Base-by-base conservation (phyloP, 2,113 vertebrate species). In the Rhadina sibilatrix region DNA sequence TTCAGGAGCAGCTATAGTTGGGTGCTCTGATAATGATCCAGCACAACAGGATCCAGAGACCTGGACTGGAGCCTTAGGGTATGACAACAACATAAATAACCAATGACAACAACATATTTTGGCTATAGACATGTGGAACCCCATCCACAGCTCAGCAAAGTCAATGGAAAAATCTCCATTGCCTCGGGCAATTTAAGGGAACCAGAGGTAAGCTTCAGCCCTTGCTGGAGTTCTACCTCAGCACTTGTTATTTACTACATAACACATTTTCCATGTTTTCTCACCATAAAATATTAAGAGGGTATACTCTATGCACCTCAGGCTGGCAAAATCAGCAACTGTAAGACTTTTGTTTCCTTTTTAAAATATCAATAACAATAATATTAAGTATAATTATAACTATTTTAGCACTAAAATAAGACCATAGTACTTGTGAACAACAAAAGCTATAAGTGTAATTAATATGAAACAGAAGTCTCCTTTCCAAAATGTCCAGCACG, bases 251-350 rank as follows among this genome's bases (percentile, higher is more conserved):
- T 97, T 97, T 97, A 95, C 76, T 52, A 89, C 86, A 89, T 81
- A 95, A 92, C 69, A 87, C 75, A 95, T 98, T 98, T 97, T 98
- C 97, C 87, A 19, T 97, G 85, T 96, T 89, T 97, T 94, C 89
- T 94, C 89, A 60, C 60, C 53, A 95, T 98, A 93, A 97, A 98
- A 97, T 96, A 98, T 98, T 98, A 90, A 94, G 76, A 86, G n/a
- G 27, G 46, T 92, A 84, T 69, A 93, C n/a, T 72, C 31, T 64
- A 69, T 84, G 95, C 89, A 65, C n/a, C 88, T 86, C 59, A 96
- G 77, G 91, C 93, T 96, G 96, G 95, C 97, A 97, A 97, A 97
- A 85, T 87, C 87, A 94, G 54, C 95, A 95, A 83, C 80, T 97
- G 15, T 70, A 94, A 90, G 83, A 92, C 77, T 90, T 94, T 88